These are phyloP conservation scores for Diarsia mendica DNA, from an alignment of 2,888 invertebrate genomes.

Conservation along the genomic window DNA sequence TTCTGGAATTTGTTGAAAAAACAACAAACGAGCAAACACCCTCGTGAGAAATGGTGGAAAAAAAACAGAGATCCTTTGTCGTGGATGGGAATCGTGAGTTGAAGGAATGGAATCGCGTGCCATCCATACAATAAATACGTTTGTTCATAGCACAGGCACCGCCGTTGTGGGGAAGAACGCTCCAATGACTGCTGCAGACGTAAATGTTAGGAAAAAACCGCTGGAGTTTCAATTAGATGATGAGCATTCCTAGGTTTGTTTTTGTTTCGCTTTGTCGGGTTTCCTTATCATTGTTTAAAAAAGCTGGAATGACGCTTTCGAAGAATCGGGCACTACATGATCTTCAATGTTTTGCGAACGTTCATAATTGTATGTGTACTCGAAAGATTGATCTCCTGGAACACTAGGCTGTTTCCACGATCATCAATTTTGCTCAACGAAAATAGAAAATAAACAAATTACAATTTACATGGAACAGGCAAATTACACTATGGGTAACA, in stretches of 20 bases:
- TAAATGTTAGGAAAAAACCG: slow-evolving; percentile 61
- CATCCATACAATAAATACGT: slow-evolving; percentile 76
- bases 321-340: slow-evolving; percentile 41
- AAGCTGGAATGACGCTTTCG: slow-evolving; percentile 42
- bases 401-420: slow-evolving; percentile 44
- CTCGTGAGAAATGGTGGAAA: slow-evolving; percentile 84
- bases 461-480: slow-evolving; percentile 73
- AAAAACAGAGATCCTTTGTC: slow-evolving; percentile 79
- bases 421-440: slow-evolving; percentile 65
- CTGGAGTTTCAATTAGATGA: slow-evolving; percentile 56
- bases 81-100: slow-evolving; percentile 86
- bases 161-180: slow-evolving; percentile 72
- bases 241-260: slow-evolving; percentile 58
- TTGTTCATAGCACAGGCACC: slow-evolving; percentile 76
- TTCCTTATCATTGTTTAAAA: slow-evolving; percentile 46
- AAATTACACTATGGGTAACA: slow-evolving; percentile 71
- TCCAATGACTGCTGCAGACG: slow-evolving; percentile 50
- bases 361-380: slow-evolving; percentile 48
- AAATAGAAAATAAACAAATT: slow-evolving; percentile 70
- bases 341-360: slow-evolving; percentile 46
- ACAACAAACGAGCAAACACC: slow-evolving; percentile 80
- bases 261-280: slow-evolving; percentile 57
- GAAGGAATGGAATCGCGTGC: slow-evolving; percentile 90
- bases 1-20: slow-evolving; percentile 84
- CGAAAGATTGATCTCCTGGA: slow-evolving; percentile 54